Base-by-base conservation (phyloP, 2,797 vertebrate genomes). In the Danio albolineatus region DNA sequence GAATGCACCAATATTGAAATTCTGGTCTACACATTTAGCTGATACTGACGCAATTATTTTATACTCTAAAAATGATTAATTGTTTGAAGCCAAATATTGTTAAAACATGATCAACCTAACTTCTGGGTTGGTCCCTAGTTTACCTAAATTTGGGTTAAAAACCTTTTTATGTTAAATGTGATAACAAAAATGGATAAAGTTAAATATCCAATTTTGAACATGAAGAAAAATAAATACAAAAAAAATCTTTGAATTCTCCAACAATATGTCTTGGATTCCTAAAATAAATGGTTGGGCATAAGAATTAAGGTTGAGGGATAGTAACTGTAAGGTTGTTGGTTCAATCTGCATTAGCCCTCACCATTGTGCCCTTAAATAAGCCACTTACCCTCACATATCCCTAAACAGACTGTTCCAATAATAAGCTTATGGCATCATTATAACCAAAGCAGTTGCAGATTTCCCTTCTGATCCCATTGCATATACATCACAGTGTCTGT, bases 361-460 rank as follows among this genome's bases (percentile, higher is more conserved):
- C 38, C 51, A 43, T 8, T 21, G n/a, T 56, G 38, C n/a, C 36
- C 36, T 54, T 17, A 2, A 43, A n/a, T 56, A 43, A 56, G 69
- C 4, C 39, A 56, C 51, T 56, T 72, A 56, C 19, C 69, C 69
- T 6, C 8, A 54, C n/a, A 9, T 14, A 39, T 53, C 10, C 39
- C 12, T 10, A 19, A 71, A 49, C 49, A 17, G 17, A 21, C 38
- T 43, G 36, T 54, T 16, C 6, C 9, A 13, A n/a, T 71, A 56
- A 71, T 17, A 71, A 43, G 51, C 51, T 43, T 19, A 54, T 39
- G 69, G 38, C 69, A 56, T n/a, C 10, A 71, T 8, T 19, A 4
- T 28, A 41, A 4, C 14, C 28, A n/a, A 4, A 6, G 36, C 53
- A 69, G 12, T 9, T 13, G 38, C 51, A 19, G 2, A 56, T 54